phyloP scores from a whole-genome alignment of 2,888 invertebrate species.

The Nineta flava region DNA sequence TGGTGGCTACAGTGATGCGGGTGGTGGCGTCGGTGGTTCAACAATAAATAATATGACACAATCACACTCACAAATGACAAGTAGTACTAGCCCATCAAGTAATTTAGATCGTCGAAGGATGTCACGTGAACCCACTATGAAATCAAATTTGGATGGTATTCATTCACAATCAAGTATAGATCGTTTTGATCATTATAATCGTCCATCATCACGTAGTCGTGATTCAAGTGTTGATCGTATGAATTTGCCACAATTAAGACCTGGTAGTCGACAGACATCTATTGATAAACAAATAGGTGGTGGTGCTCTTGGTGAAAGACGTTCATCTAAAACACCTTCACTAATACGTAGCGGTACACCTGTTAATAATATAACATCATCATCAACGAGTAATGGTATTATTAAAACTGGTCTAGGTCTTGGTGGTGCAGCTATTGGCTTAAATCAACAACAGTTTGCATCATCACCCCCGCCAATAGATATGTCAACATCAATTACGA shows the following conservation, averaged over 20 bases:
- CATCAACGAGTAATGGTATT: conserved; percentile 44
- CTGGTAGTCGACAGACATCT: conserved; percentile 57
- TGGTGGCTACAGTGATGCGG: too few species aligned
- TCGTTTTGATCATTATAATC: conserved; percentile 87
- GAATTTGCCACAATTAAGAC: conserved; percentile 48
- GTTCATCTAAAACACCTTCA: conserved; percentile 37
- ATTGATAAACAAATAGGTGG: conserved; percentile 46
- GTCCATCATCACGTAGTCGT: conserved; percentile 76
- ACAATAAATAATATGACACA: too few species aligned
- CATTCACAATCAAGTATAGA: conserved; percentile 62
- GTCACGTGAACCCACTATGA: conserved; percentile 23
- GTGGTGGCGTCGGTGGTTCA: too few species aligned
- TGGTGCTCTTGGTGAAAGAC: conserved; percentile 21
- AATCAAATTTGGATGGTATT: conserved; percentile 26
- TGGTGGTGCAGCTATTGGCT: conserved; percentile 25
- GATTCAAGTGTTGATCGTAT: conserved; percentile 71
- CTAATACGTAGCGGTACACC: conserved; percentile 36
- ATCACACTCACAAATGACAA: too few species aligned
- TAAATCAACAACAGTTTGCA: conserved; percentile 27
- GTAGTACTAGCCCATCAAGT: too few species aligned
- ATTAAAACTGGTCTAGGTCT: conserved; percentile 36
- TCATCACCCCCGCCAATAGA: conserved; percentile 33
- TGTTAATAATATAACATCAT: conserved; percentile 27
- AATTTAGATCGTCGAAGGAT: too few species aligned
- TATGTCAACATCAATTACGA: conserved; percentile 68